Evolutionary conservation across 2,888 invertebrate genomes (phyloP), one percentile per base, ranked within the genome.

Genomic region (Cataglyphis altisquamis): DNA sequence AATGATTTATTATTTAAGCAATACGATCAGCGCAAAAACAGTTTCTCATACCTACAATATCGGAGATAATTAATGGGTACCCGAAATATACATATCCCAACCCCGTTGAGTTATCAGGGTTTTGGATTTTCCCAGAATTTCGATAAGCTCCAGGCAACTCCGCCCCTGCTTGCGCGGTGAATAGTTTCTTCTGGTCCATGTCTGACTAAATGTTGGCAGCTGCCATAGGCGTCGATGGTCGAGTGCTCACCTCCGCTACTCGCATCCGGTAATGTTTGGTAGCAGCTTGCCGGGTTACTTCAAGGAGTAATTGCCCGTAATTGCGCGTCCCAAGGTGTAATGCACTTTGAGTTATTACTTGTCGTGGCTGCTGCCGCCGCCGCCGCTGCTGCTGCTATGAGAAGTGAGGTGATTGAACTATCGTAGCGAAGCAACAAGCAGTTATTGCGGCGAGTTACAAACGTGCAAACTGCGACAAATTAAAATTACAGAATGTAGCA

Each of bases 141-240:
- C 9, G n/a, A 8, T n/a, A 45, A 32, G 32, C 39, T 68, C 67
- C 32, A 29, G 10, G 15, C 55, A n/a, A 68, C 82, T 85, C 88
- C 83, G 45, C 70, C 41, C 63, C 45, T 73, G 84, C 66, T 77
- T 81, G 78, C 88, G 88, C 91, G 89, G 86, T 86, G 90, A 90
- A 92, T 91, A 91, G 89, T 90, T 91, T 91, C 90, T 93, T 91
- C 87, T 87, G 85, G 85, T 86, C 84, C 87, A 82, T 83, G 75
- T 88, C 90, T 91, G 89, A 92, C 92, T 90, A 90, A 92, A 92
- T 90, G 88, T 86, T 89, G 84, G 84, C 87, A 55, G 62, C 45
- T 57, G 82, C 60, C 87, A 84, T 78, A 70, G 82, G 88, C 73
- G 63, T 88, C 86, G 84, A 74, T 86, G 29, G 75, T 63, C 52